A percentile compares a stretch with the other conserved stretches of the same genome.
phyloP scores from a whole-genome alignment of 1,140 invertebrate species.

The Phortica variegata region DNA sequence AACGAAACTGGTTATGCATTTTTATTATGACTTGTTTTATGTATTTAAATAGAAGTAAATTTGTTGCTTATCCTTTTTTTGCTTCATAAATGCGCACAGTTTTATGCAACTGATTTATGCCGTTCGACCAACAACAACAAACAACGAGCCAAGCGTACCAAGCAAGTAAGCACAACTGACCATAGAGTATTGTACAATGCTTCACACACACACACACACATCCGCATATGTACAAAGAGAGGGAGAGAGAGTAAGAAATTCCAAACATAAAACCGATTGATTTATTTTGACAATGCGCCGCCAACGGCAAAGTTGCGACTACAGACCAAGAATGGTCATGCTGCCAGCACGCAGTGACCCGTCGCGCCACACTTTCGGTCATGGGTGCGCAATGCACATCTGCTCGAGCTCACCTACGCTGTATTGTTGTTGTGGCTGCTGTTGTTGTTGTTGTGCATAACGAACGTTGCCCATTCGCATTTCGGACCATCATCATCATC shows the following conservation, averaged over 20 bases:
- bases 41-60: conserved; percentile 1
- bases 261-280: conserved; percentile 56
- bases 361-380: conserved; percentile 4
- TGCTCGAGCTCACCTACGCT: neutral
- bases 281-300: conserved; percentile 53
- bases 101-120: conserved; percentile 49
- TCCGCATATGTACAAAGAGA: conserved; percentile 24
- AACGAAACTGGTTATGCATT: conserved; percentile 24
- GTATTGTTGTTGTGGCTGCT: neutral
- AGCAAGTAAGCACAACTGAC: conserved; percentile 36
- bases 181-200: conserved; percentile 11
- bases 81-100: conserved; percentile 50
- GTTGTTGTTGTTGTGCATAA: conserved; percentile 18
- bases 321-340: too few species aligned
- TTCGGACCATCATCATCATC: conserved; percentile 30
- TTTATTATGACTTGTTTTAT: conserved; percentile 26
- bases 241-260: conserved; percentile 45
- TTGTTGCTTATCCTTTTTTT: conserved; percentile 46
- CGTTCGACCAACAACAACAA: too few species aligned
- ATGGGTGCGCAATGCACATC: conserved; percentile 19
- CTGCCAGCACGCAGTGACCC: conserved; percentile 2
- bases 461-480: conserved; percentile 43
- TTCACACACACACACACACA: conserved; percentile 28
- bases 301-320: conserved; percentile 20
- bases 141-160: too few species aligned